These are phyloP conservation scores for Clarias laeviceps DNA, from an alignment of 2,797 vertebrate genomes.

Conservation along the genomic window DNA sequence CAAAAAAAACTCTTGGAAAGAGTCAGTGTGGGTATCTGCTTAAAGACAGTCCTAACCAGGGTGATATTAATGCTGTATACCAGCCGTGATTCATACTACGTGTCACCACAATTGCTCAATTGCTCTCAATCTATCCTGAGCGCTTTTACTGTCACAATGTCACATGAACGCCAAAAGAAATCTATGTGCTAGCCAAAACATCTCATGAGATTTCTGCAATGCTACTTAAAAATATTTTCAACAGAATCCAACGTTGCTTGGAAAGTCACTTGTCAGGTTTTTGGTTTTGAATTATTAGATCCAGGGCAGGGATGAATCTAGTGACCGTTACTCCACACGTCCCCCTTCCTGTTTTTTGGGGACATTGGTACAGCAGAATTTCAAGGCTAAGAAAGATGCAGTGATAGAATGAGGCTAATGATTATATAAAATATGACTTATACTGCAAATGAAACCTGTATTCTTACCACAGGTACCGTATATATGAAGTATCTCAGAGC, in stretches of 20 bases:
- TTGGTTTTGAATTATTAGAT: conserved; percentile 59
- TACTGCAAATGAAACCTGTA: neutral
- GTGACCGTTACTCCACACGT: conserved; percentile 13
- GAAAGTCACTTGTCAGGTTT: conserved; percentile 42
- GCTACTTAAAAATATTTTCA: conserved; percentile 31
- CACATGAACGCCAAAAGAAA: conserved; percentile 43
- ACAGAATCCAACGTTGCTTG: conserved; percentile 39
- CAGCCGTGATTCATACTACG: neutral
- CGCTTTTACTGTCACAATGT: conserved; percentile 15
- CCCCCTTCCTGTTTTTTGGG: conserved; percentile 10
- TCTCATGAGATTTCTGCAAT: conserved; percentile 39
- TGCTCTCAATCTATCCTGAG: conserved; percentile 37
- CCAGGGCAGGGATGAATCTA: conserved; percentile 42
- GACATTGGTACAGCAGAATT: conserved; percentile 17
- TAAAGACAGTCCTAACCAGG: neutral
- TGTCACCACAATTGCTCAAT: neutral
- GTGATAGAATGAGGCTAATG: neutral
- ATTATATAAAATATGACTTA: neutral
- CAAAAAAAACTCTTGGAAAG: neutral
- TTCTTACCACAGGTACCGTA: neutral
- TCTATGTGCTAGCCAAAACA: conserved; percentile 20
- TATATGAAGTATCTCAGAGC: neutral
- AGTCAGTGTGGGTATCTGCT: neutral
- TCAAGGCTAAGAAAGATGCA: neutral
- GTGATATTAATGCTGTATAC: neutral